Evolutionary conservation across 2,888 invertebrate species (phyloP).

Genomic region (Carpatolechia fugitivella): DNA sequence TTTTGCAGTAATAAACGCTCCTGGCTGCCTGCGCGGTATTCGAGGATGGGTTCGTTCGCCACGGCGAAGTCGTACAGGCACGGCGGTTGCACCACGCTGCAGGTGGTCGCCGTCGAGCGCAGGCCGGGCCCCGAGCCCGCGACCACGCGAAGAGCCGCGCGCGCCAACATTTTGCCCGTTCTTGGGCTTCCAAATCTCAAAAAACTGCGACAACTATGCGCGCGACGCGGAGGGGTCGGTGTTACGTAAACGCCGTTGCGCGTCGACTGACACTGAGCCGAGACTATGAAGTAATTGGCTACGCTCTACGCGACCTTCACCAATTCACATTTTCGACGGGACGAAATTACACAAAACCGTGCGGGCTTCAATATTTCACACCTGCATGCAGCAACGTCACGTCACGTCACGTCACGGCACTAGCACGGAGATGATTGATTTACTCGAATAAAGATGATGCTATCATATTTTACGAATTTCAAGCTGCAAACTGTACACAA

Average conservation of each 20-base stretch:
- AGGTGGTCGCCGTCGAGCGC: constrained; percentile 43
- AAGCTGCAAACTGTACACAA: neutral
- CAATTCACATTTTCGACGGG: constrained; percentile 71
- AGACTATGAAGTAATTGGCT: constrained; percentile 33
- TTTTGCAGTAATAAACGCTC: constrained; percentile 87
- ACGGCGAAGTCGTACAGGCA: constrained; percentile 84
- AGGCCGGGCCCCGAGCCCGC: constrained; percentile 82
- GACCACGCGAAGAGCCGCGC: constrained; percentile 51
- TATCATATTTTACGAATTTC: neutral
- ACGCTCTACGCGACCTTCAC: constrained; percentile 50
- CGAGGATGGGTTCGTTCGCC: constrained; percentile 88
- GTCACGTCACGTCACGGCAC: neutral
- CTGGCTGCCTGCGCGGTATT: constrained; percentile 89
- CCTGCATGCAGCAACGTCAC: too few relatives aligned
- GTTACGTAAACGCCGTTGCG: constrained; percentile 41
- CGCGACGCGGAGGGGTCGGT: constrained; percentile 20
- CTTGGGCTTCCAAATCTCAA: neutral
- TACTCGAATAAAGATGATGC: neutral
- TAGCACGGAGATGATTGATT: neutral
- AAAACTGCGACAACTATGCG: constrained; percentile 8
- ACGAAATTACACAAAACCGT: constrained; percentile 26
- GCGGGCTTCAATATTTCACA: neutral
- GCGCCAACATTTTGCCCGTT: constrained; percentile 41
- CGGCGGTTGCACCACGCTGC: constrained; percentile 82
- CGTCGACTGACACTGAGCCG: constrained; percentile 20